Evolutionary conservation across 2,797 vertebrate species (phyloP), one percentile per base, ranked within the genome.

Genomic region (Enteromius thamalakanensis): DNA sequence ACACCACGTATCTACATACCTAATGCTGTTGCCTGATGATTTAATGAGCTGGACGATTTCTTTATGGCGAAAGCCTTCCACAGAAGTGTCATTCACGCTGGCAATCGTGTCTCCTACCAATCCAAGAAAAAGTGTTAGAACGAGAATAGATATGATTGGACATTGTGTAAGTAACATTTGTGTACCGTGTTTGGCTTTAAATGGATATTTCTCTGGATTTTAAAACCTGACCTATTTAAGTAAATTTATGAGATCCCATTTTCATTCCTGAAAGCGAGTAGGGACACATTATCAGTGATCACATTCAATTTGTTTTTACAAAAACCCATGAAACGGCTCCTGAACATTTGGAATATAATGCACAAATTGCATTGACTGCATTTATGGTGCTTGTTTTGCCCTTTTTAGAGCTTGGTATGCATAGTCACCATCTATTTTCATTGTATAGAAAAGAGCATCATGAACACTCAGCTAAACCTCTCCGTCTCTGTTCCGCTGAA

Each of bases 41-140:
- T 95, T 95, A 92, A 99, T 98, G 86, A 99, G 96, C 90, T 98
- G 96, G 82, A 99, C 98, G 0, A 99, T 98, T 71, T 99, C 97
- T 3, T 96, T 96, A 92, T 99, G 98, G 32, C 94, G 92, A 86
- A 95, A 92, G 5, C 97, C 97, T 55, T 98, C 97, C 80, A 98
- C 96, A 0, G 95, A 92, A 60, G 94, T 87, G 69, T 97, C 96
- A 0, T 99, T 99, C 86, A 99, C 96, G 0, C 94, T 96, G 0
- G 96, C 92, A n/a, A 99, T 98, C 0, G 97, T 98, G 93, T 99
- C 97, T n/a, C 98, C 98, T 99, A 69, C 9, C 26, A 65, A 55
- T 14, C 70, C 80, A 86, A 47, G 86, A 47, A 81, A 70, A 14
- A 55, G 23, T 26, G 42, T 72, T 49, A 29, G 51, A 21, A 26